Conservation (phyloP, 2,888 invertebrate species). For the Seira sanloemensis region DNA sequence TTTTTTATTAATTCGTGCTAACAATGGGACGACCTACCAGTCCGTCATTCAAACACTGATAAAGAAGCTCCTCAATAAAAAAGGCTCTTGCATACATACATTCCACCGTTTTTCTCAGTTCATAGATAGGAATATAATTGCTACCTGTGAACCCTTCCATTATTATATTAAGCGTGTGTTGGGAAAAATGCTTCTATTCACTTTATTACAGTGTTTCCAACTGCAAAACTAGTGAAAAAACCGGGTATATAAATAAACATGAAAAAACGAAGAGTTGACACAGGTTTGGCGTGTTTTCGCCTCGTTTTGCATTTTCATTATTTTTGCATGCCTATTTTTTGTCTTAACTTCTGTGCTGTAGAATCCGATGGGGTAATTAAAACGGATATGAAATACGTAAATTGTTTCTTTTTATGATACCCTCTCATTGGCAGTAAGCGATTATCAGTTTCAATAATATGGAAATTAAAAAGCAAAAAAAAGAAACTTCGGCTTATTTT, state of each 20-base stretch:
- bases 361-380: slow-evolving; percentile 5
- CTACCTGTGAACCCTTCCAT: slow-evolving; percentile 40
- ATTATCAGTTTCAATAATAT: slow-evolving; percentile 7
- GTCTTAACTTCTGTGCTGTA: no score
- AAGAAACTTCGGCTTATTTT: no score
- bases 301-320: not conserved
- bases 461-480: slow-evolving; percentile 2
- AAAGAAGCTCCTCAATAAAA: slow-evolving; percentile 7
- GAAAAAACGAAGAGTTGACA: slow-evolving; percentile 46
- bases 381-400: slow-evolving; percentile 3
- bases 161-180: slow-evolving; percentile 45
- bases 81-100: not conserved
- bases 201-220: not conserved
- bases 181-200: not conserved
- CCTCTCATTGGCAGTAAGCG: not conserved
- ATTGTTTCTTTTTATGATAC: slow-evolving; percentile 5
- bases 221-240: slow-evolving; percentile 22
- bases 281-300: slow-evolving; percentile 56
- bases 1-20: slow-evolving; percentile 45
- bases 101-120: not conserved
- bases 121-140: slow-evolving; percentile 17
- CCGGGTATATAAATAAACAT: slow-evolving; percentile 17
- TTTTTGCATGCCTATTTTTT: not conserved
- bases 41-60: slow-evolving; percentile 39
- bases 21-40: slow-evolving; percentile 55